These are phyloP conservation scores for Hylaea fasciaria DNA, from an alignment of 2,888 invertebrate genomes.

Conservation along the genomic window DNA sequence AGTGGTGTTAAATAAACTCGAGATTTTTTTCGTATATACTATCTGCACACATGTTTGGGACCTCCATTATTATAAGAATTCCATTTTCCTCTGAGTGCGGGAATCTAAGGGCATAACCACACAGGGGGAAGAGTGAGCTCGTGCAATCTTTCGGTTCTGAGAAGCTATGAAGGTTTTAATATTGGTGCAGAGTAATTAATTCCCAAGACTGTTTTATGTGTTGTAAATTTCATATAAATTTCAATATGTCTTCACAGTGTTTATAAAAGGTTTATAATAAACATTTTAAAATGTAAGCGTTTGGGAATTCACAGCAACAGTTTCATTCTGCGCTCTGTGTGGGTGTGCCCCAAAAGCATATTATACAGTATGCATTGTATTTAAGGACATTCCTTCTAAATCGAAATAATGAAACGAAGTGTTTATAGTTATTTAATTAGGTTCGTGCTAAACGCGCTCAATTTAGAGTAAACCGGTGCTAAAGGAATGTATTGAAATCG, in stretches of 20 bases:
- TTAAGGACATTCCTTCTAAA: conserved; percentile 39
- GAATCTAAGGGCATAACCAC: conserved; percentile 9
- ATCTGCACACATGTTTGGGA: too few relatives aligned
- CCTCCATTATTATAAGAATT: not conserved
- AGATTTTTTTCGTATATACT: too few relatives aligned
- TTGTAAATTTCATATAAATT: too few relatives aligned
- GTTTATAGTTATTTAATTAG: conserved; percentile 26
- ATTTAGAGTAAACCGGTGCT: conserved; percentile 59
- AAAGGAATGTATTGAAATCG: conserved; percentile 51
- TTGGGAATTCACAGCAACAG: too few relatives aligned
- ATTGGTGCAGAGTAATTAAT: too few relatives aligned
- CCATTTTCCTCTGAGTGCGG: conserved; percentile 15
- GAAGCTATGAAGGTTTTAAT: not conserved
- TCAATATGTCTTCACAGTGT: too few relatives aligned
- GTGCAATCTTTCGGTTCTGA: not conserved
- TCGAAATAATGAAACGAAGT: conserved; percentile 26
- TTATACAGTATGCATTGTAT: conserved; percentile 28
- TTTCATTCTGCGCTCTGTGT: not conserved
- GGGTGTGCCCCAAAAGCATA: conserved; percentile 14
- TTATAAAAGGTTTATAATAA: too few relatives aligned
- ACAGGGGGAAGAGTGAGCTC: not conserved
- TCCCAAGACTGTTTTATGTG: too few relatives aligned
- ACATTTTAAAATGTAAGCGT: too few relatives aligned
- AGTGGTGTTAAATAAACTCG: too few relatives aligned
- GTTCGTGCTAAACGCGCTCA: conserved; percentile 55